A percentile compares a stretch with the other conserved stretches of the same genome.
Conservation (phyloP, 2,113 vertebrate species). For the Petaurus breviceps region DNA sequence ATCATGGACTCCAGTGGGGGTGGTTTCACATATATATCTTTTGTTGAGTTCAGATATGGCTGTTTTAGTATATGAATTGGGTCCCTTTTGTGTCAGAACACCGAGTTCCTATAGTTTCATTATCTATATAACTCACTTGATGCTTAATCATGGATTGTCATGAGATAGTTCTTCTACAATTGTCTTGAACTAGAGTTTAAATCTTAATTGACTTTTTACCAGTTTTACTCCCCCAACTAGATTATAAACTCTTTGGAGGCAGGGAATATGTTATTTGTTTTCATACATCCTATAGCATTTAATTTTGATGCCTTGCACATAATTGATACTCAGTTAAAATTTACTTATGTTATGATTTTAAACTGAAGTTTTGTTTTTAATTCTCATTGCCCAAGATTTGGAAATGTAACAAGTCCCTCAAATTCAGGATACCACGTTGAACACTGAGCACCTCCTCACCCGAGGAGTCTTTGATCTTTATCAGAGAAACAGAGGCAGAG, state of each 20-base stretch:
- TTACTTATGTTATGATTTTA: background rate
- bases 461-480: background rate
- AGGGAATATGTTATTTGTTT: background rate
- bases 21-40: background rate
- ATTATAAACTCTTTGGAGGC: background rate
- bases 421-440: background rate
- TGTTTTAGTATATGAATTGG: background rate
- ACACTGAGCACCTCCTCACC: background rate
- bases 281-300: background rate
- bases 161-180: background rate
- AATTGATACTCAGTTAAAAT: background rate
- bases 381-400: background rate
- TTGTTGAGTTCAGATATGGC: background rate
- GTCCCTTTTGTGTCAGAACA: background rate
- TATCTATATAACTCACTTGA: background rate
- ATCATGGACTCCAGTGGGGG: background rate
- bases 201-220: background rate
- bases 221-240: background rate
- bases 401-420: background rate
- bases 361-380: background rate
- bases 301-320: background rate
- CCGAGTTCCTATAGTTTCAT: background rate
- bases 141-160: background rate
- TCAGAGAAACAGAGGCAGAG: background rate
- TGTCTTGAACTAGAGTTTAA: background rate